Evolutionary conservation across 2,797 vertebrate species (phyloP).

Genomic region (Tenualosa thibaudeaui): DNA sequence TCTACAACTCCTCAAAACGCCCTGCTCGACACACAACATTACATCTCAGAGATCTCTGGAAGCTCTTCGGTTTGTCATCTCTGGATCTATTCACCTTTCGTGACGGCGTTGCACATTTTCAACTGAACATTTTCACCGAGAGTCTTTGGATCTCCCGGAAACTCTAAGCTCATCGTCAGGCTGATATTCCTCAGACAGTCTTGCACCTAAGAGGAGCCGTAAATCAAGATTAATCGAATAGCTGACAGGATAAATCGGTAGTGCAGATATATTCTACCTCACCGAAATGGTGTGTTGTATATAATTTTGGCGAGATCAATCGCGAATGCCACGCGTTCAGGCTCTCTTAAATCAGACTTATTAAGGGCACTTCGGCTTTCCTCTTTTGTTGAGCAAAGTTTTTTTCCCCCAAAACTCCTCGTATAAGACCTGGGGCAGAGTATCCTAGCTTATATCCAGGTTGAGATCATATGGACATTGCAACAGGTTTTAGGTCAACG

Average conservation of each 20-base stretch:
- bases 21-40: constrained; percentile 64
- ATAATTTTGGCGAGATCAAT: background rate
- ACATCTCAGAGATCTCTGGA: constrained; percentile 68
- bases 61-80: constrained; percentile 38
- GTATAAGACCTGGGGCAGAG: constrained; percentile 12
- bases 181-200: constrained; percentile 20
- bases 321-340: background rate
- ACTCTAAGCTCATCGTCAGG: constrained; percentile 20
- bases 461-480: constrained; percentile 69
- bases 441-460: constrained; percentile 26
- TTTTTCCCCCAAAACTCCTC: background rate
- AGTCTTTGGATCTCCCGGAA: constrained; percentile 21
- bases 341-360: background rate
- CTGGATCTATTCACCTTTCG: constrained; percentile 23
- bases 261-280: constrained; percentile 16
- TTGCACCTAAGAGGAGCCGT: constrained; percentile 22
- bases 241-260: constrained; percentile 30
- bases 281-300: constrained; percentile 17
- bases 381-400: constrained; percentile 18
- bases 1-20: constrained; percentile 68
- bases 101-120: background rate
- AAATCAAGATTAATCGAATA: constrained; percentile 24
- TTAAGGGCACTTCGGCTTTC: background rate
- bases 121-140: background rate
- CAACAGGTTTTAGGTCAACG: constrained; percentile 76